Base-by-base conservation (phyloP, 2,113 vertebrate genomes). In the Sylvietta virens region DNA sequence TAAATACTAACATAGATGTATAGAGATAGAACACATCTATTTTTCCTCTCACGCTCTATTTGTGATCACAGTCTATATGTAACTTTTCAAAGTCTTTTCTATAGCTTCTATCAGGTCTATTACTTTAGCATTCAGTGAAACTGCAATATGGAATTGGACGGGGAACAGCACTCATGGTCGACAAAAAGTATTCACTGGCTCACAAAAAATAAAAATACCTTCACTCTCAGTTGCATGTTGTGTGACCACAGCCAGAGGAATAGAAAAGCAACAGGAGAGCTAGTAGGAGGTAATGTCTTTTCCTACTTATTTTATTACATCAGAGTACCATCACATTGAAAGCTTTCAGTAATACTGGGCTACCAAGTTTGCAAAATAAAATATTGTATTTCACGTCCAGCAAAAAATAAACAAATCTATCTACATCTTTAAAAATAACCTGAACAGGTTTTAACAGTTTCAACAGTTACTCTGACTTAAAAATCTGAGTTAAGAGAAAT, bases 301-400 rank as follows among this genome's bases (percentile, higher is more conserved):
- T 92, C 92, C 76, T 92, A 56, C 28, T 88, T 90, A 78, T 35
- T 94, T 97, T 90, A 93, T 88, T 90, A 26, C 10, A 74, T 66
- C 44, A 60, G 67, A 3, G 15, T 86, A 45, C 60, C 71, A 84
- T 84, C 21, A 50, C 60, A 90, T 11, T 42, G 56, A 83, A 95
- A 78, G 26, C 14, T 72, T 86, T 72, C 64, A 45, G 44, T 35
- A 69, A 81, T 20, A 92, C 30, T 5, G 88, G 69, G 61, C 67
- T 82, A 62, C 67, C 67, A 80, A 73, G 51, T 48, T 35, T 73
- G 74, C 22, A 77, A 88, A 91, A 80, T 27, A 61, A 85, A 96
- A 73, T 47, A 77, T 47, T 39, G 13, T 31, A 67, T 7, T 51
- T 50, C 33, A 15, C 24, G 23, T 42, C 26, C 40, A 67, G 79